Conservation (phyloP, 2,113 vertebrate species). For the Cyrtonyx montezumae region DNA sequence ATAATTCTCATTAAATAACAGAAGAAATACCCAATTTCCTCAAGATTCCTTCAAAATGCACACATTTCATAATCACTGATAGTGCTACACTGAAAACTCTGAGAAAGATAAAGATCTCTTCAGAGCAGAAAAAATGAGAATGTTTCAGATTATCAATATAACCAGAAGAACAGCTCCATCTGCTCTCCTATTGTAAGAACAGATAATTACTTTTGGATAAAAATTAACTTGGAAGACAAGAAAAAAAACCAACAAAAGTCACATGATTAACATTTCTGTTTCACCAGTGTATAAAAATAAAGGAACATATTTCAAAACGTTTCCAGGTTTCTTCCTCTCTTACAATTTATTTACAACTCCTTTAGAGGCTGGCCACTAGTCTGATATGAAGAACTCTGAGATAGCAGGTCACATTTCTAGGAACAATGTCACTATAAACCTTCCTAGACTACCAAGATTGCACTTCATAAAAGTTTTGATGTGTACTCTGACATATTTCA, state of each 20-base stretch:
- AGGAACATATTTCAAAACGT: neutral
- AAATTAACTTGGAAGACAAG: neutral
- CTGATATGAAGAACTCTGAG: neutral
- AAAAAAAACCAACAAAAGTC: neutral
- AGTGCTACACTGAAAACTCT: neutral
- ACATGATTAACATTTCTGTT: neutral
- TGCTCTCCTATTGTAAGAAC: neutral
- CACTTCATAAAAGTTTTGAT: neutral
- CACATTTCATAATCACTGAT: neutral
- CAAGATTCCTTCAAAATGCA: neutral
- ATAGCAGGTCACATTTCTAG: neutral
- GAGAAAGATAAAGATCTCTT: neutral
- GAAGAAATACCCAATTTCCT: neutral
- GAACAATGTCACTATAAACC: neutral
- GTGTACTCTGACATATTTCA: neutral
- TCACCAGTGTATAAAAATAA: neutral
- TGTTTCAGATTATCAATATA: neutral
- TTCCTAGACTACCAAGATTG: neutral
- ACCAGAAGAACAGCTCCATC: neutral
- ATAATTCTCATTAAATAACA: neutral
- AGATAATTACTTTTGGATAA: neutral
- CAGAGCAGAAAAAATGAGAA: neutral
- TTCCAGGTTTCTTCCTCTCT: neutral
- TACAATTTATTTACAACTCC: neutral
- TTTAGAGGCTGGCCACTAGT: neutral